Conservation (phyloP, 2,888 invertebrate genomes). For the Pristionchus arcanus region DNA sequence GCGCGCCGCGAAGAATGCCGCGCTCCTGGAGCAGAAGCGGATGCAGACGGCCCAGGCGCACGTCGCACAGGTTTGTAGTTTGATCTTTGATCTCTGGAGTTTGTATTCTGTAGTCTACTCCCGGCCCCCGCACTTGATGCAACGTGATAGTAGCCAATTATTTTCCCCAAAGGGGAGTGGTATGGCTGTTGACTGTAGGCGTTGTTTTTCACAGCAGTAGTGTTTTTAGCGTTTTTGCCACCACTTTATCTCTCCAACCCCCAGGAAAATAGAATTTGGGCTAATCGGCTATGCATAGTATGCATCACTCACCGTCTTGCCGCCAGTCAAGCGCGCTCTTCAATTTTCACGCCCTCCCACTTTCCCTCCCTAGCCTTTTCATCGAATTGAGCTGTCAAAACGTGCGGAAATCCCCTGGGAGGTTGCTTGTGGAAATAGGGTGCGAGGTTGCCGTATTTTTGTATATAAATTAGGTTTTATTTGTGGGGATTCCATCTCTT, state of each 20-base stretch:
- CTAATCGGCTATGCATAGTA: conserved; percentile 35
- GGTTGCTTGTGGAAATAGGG: neutral
- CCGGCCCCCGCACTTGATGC: neutral
- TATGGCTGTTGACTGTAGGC: neutral
- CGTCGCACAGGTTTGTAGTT: conserved; percentile 48
- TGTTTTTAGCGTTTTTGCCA: neutral
- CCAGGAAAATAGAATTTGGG: neutral
- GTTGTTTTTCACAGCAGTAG: neutral
- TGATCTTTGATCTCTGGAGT: conserved; percentile 44
- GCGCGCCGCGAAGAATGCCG: conserved; percentile 84
- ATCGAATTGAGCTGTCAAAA: conserved; percentile 14
- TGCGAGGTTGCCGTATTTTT: neutral
- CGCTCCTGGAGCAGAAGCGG: conserved; percentile 84
- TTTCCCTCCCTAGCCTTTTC: neutral
- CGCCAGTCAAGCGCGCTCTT: neutral
- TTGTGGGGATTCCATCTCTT: neutral
- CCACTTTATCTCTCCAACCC: neutral
- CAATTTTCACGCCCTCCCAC: conserved; percentile 10
- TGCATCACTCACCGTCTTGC: neutral
- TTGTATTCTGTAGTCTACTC: neutral
- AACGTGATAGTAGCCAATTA: conserved; percentile 1
- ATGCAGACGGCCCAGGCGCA: conserved; percentile 65
- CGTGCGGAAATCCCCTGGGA: neutral
- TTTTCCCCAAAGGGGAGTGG: neutral
- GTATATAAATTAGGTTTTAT: neutral